Evolutionary conservation across 1,140 invertebrate species (phyloP).

Genomic region (Aphidius ervi): DNA sequence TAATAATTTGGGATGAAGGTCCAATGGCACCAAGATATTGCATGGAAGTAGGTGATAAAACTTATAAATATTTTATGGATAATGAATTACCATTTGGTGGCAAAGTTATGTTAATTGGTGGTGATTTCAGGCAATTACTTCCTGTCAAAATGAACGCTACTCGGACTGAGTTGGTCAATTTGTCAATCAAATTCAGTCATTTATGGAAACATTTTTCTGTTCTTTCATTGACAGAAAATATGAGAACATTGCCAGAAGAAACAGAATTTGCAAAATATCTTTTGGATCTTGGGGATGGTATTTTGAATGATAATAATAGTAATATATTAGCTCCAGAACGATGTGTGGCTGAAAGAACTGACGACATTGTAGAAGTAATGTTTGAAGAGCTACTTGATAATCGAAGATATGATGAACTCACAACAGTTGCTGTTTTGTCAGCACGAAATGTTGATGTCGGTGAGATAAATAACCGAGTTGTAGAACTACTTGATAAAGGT

Average conservation of each 20-base stretch:
- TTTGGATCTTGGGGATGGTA: slow-evolving; percentile 23
- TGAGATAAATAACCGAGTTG: slow-evolving; percentile 28
- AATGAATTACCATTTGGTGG: slow-evolving; percentile 8
- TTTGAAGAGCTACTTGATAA: slow-evolving; percentile 1
- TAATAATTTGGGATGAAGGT: slow-evolving; percentile 38
- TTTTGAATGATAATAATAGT: slow-evolving; percentile 13
- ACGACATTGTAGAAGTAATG: slow-evolving; percentile 8
- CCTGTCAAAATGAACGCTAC: slow-evolving; percentile 15
- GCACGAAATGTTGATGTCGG: slow-evolving; percentile 26
- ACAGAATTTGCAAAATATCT: slow-evolving; percentile 21
- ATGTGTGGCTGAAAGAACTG: background rate
- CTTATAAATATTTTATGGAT: slow-evolving; percentile 6
- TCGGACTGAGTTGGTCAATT: slow-evolving; percentile 25
- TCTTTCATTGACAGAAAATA: slow-evolving; percentile 21
- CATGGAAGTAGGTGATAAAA: background rate
- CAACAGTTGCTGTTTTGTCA: slow-evolving; percentile 21
- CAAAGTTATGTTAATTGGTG: slow-evolving; percentile 6
- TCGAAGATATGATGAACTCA: slow-evolving; percentile 4
- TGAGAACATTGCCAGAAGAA: slow-evolving; percentile 20
- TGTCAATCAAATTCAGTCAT: slow-evolving; percentile 23
- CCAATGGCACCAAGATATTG: slow-evolving; percentile 3
- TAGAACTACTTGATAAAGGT: slow-evolving; percentile 17
- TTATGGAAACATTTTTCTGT: slow-evolving; percentile 19
- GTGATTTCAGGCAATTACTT: slow-evolving; percentile 2
- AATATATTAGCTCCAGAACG: slow-evolving; percentile 9